These are phyloP conservation scores for Aphaenogaster ashmeadi DNA, from an alignment of 1,140 invertebrate genomes.

Conservation along the genomic window DNA sequence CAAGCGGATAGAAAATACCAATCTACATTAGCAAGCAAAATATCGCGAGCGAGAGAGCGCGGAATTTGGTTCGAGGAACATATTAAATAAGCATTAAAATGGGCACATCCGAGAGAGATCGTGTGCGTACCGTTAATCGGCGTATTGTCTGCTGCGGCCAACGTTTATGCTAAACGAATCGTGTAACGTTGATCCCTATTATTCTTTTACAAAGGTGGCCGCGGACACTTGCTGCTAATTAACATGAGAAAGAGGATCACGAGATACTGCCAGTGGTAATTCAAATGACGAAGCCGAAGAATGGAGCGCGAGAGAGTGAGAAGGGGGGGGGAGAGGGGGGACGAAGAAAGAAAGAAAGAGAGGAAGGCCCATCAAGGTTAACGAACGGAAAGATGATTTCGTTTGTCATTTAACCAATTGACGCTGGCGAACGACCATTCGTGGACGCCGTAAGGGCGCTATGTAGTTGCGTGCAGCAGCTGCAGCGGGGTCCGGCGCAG, in stretches of 20 bases:
- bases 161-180: constrained; percentile 56
- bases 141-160: not conserved
- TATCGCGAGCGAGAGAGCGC: constrained; percentile 10
- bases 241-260: constrained; percentile 51
- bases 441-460: not conserved
- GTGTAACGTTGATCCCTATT: constrained; percentile 53
- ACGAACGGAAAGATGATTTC: constrained; percentile 52
- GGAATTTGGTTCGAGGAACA: constrained; percentile 64
- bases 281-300: constrained; percentile 1
- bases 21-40: not conserved
- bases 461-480: constrained; percentile 27
- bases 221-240: constrained; percentile 49
- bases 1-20: not conserved
- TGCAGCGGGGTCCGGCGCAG: not conserved
- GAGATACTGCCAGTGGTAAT: constrained; percentile 27
- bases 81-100: constrained; percentile 53
- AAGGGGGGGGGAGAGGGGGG: not conserved
- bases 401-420: constrained; percentile 62
- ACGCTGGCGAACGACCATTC: constrained; percentile 10
- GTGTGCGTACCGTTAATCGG: constrained; percentile 27
- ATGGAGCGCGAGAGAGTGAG: not conserved
- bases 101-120: not conserved
- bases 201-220: constrained; percentile 50
- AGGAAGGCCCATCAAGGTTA: constrained; percentile 35
- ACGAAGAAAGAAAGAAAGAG: not conserved